A percentile compares a stretch with the other conserved stretches of the same genome.
Evolutionary conservation across 2,888 invertebrate species (phyloP).

Genomic region (Yponomeuta plumbellus): DNA sequence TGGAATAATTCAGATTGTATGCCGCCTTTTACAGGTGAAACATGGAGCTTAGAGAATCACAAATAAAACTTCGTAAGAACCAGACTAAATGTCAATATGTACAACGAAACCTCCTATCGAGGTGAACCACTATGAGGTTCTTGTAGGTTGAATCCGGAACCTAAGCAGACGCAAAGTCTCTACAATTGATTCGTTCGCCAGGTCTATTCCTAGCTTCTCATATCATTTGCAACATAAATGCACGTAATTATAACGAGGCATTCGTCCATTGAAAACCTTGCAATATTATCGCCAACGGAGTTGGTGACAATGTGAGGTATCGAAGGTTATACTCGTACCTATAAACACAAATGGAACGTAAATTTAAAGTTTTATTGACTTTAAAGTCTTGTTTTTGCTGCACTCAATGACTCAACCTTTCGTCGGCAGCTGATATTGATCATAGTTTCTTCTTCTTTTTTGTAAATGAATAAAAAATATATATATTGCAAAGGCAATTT

Average conservation of each 20-base stretch:
- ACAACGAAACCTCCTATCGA: no score
- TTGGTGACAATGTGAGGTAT: neutral
- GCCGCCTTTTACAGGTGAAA: no score
- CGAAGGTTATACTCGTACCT: neutral
- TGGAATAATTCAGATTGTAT: no score
- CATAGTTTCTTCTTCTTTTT: neutral
- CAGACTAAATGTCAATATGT: no score
- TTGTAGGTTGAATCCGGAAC: no score
- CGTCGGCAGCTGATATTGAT: neutral
- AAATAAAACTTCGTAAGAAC: no score
- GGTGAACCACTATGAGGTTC: no score
- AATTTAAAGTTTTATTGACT: neutral
- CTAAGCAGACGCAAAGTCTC: no score
- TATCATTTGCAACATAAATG: neutral
- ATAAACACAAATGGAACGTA: neutral
- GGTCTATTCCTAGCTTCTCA: neutral
- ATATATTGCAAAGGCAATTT: no score
- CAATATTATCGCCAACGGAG: neutral
- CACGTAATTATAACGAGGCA: neutral
- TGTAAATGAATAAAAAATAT: neutral
- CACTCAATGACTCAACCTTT: neutral
- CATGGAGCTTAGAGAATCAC: no score
- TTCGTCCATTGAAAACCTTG: neutral
- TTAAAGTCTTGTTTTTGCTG: neutral
- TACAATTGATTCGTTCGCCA: neutral